Evolutionary conservation across 2,113 vertebrate genomes (phyloP), one percentile per base, ranked within the genome.

Genomic region (Oreocharis arfaki): DNA sequence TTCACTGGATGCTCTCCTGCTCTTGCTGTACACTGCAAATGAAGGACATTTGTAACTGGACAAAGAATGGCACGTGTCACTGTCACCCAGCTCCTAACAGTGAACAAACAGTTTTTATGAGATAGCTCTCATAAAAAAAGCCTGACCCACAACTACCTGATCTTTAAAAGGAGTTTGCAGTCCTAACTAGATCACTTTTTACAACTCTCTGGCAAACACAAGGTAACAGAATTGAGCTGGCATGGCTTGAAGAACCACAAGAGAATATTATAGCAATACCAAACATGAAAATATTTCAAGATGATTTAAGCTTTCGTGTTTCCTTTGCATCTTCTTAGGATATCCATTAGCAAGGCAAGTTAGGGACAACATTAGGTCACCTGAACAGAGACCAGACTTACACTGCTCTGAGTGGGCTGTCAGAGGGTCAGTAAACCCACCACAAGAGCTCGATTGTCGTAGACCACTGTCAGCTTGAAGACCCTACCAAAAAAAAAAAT

Each of bases 391-490:
- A 18, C 63, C 65, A 92, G 33, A 95, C 98, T 98, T 97, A 99
- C 99, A 39, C 91, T 98, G 97, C 35, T 99, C 98, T 67, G 98
- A 98, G 82, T 97, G 98, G 85, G 97, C 97, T 92, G 98, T 93
- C 86, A 98, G 26, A 5, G 98, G 98, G 63, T 99, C 99, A 13
- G 98, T 97, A 95, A 99, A 99, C 28, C 98, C 99, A 79, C 98
- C 97, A 10, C 98, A 98, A 21, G 99, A 99, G 97, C 98, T 98
- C 84, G 99, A 98, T 1, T 98, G 98, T 93, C 98, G 98, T 80
- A 99, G 98, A 35, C 97, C 97, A 93, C 97, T 89, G 94, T 99
- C 98, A 75, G 87, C 59, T 44, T 97, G 97, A 97, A 59, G 89
- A 89, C 91, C 82, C 91, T 90, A 61, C 21, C 1, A 65, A 74